phyloP scores from a whole-genome alignment of 2,888 invertebrate genomes.

The Tetranychus truncatus region DNA sequence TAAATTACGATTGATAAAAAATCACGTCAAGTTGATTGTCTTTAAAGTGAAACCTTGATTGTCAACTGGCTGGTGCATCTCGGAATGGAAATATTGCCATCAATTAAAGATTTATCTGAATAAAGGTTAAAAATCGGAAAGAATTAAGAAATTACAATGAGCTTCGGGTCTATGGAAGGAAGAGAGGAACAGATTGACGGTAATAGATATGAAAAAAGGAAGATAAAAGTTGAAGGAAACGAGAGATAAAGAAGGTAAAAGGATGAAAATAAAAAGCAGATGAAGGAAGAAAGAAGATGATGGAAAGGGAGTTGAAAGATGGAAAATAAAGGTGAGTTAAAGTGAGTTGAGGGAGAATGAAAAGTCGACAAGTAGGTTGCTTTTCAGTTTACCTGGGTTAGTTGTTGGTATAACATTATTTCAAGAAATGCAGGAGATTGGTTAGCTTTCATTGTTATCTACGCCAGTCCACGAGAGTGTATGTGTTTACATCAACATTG shows the following conservation, averaged over 20 bases:
- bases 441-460: neutral
- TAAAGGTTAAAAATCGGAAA: neutral
- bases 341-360: neutral
- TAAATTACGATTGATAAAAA: too few relatives aligned
- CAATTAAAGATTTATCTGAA: neutral
- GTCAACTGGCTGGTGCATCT: neutral
- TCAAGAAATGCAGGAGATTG: neutral
- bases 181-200: neutral
- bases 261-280: neutral
- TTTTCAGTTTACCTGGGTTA: neutral
- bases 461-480: neutral
- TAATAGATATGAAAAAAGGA: neutral
- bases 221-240: too few relatives aligned
- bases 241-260: neutral
- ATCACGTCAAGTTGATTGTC: too few relatives aligned
- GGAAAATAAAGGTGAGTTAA: neutral
- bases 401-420: neutral
- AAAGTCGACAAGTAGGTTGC: neutral
- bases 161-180: neutral
- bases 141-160: neutral
- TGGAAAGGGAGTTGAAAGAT: neutral
- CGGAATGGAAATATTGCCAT: neutral
- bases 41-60: neutral
- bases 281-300: neutral
- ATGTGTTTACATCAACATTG: too few relatives aligned